Conservation (phyloP, 2,888 invertebrate species). For the Acleris sparsana region DNA sequence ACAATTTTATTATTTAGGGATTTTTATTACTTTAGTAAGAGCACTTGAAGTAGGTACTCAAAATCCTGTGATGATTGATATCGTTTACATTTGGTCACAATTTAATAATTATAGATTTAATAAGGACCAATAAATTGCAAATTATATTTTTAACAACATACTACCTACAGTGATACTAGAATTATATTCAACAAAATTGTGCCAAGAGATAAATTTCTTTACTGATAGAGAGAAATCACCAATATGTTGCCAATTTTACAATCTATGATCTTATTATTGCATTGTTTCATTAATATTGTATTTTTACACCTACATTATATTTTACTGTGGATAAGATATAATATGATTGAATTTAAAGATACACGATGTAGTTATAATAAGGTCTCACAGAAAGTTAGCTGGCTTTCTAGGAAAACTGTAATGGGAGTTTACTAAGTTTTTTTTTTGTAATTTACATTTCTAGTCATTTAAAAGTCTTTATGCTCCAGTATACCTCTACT, state of each 20-base stretch:
- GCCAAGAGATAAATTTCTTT: too few species aligned
- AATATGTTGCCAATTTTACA: too few species aligned
- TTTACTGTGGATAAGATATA: too few species aligned
- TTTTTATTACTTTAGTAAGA: neutral
- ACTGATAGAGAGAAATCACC: too few species aligned
- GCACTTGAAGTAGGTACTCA: neutral
- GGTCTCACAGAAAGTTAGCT: neutral
- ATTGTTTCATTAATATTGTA: too few species aligned
- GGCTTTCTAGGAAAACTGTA: neutral
- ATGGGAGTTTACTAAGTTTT: neutral
- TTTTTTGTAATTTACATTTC: slow-evolving; percentile 9
- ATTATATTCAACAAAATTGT: too few species aligned
- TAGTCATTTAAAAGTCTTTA: slow-evolving; percentile 15
- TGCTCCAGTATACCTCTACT: neutral
- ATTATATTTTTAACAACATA: neutral
- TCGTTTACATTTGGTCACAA: neutral
- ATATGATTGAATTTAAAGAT: too few species aligned
- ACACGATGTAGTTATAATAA: too few species aligned
- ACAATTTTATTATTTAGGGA: slow-evolving; percentile 8
- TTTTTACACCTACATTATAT: too few species aligned
- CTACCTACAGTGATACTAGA: too few species aligned
- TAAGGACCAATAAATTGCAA: neutral
- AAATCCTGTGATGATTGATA: neutral
- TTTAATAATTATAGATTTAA: neutral
- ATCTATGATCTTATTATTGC: too few species aligned